Conservation (phyloP, 2,797 vertebrate genomes). For the Columba guinea region DNA sequence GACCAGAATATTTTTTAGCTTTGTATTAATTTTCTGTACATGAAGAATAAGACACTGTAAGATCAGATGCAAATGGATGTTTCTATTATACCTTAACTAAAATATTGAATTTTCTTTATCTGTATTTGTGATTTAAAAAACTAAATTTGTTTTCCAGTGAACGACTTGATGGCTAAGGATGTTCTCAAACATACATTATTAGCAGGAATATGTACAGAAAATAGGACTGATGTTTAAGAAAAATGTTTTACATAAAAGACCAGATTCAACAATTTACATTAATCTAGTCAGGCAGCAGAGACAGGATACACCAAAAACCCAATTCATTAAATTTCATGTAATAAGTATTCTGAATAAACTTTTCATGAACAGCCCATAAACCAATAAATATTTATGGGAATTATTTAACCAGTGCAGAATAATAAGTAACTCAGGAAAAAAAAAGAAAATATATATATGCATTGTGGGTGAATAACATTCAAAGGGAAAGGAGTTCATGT, state of each 20-base stretch:
- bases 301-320: background rate
- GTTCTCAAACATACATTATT: background rate
- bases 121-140: slow-evolving; percentile 13
- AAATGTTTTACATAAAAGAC: slow-evolving; percentile 5
- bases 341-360: slow-evolving; percentile 29
- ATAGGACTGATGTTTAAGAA: background rate
- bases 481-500: background rate
- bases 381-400: slow-evolving; percentile 45
- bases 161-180: background rate
- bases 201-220: background rate
- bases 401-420: slow-evolving; percentile 17
- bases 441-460: background rate
- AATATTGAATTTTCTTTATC: background rate
- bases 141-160: background rate
- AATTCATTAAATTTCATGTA: background rate
- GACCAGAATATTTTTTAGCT: background rate
- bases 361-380: background rate
- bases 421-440: background rate
- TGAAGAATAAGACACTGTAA: background rate
- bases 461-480: background rate
- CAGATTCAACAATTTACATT: background rate
- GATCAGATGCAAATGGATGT: background rate
- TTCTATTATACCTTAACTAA: background rate
- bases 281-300: slow-evolving; percentile 6
- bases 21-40: background rate